Base-by-base conservation (phyloP, 2,797 vertebrate genomes). In the Poecilia gillii region DNA sequence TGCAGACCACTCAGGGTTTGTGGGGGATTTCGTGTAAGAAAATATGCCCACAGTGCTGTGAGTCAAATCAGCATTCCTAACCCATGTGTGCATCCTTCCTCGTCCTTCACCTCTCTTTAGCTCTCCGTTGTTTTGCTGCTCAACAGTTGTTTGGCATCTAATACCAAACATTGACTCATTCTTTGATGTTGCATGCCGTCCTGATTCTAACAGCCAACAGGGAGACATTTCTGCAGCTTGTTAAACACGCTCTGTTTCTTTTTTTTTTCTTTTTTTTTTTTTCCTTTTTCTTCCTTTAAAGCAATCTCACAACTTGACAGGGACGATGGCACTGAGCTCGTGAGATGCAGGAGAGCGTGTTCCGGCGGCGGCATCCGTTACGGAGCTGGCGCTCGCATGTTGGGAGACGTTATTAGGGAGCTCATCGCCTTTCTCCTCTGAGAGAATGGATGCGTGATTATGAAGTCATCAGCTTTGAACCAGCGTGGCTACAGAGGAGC, bases 391-490 rank as follows among this genome's bases (percentile, higher is more conserved):
- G 87, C 85, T 87, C 96, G 96, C 96, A 96, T 96, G 96, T 96
- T 94, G 96, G 94, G 95, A 96, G 96, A 96, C 89, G 96, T 97
- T 97, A 97, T 97, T 97, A 97, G 96, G 95, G 96, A 97, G 96
- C 96, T 96, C 96, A 96, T 97, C 96, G 95, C 96, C 96, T 96
- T 96, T 97, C 97, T 97, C 96, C 96, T 96, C 96, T 96, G 96
- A 97, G 97, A 97, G 97, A 97, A 97, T 97, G 97, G 97, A 98
- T 97, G 96, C 99, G 97, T 99, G 98, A 99, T 99, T 99, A 99
- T 99, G 98, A 99, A 99, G 98, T 99, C 98, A 98, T 99, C 99
- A 99, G 97, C 97, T 97, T 96, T 98, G 97, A 98, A 97, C 98
- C 97, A 95, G 96, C 95, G 95, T 95, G 96, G 96, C 97, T 97